Base-by-base conservation (phyloP, 1,140 invertebrate genomes). In the Drosophila murphyi region DNA sequence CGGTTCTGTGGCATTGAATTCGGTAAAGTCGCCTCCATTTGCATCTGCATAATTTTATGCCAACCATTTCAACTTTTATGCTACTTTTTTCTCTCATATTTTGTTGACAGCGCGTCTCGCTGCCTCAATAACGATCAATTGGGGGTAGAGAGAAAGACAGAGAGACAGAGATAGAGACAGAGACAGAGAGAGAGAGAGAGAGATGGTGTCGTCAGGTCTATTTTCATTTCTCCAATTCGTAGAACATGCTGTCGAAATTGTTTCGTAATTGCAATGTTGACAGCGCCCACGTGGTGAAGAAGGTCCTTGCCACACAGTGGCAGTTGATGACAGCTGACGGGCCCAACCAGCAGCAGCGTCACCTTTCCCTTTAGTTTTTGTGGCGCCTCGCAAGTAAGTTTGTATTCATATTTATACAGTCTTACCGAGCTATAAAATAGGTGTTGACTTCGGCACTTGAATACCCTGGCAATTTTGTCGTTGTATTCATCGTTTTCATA, bases 241-340 rank as follows among this genome's bases (percentile, higher is more conserved):
- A 73, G 67, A 73, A 79, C 83, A 89, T 80, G 85, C 85, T 88
- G 85, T 89, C 80, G 83, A 88, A 88, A 89, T 89, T 83, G 83
- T 80, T 88, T 89, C 85, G 83, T 88, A 88, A 88, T 88, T 89
- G 83, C 83, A 89, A 77, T 80, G 83, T 75, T 89, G 83, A 72
- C 83, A 80, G 74, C 77, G 62, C 63, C 73, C 70, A 61, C 80
- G 73, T 80, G 70, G 28, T 62, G 65, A 37, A 3, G 59, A 57
- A 68, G 57, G 64, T 45, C 52, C 65, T 60, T 60, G 35, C 56
- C 29, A 31, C 31, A n/a, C 6, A 20, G 29, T 55, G 37, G 5
- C 3, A 47, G 12, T 60, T 48, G 12, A 41, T 48, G 41, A 20
- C 20, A 20, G 20, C 20, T 20, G 20, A 20, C 20, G 20, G 20